Percentiles rank a stretch among this genome's conserved stretches.
Evolutionary conservation across 2,888 invertebrate genomes (phyloP).

Genomic region (Lasioglossum malachurum): DNA sequence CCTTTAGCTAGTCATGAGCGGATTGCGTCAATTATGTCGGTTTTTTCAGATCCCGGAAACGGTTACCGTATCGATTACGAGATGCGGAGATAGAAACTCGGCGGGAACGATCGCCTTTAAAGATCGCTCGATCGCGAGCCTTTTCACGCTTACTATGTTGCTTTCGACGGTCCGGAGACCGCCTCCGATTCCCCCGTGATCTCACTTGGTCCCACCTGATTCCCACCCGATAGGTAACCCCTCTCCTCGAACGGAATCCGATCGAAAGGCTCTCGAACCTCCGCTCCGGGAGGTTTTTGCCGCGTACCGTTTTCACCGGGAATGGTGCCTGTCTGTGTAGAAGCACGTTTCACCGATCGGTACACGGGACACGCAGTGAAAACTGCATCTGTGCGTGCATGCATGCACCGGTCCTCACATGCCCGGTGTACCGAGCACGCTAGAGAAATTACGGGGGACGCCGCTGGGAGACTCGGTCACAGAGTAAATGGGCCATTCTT

Average conservation of each 20-base stretch:
- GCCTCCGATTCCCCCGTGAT: background rate
- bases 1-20: background rate
- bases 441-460: constrained; percentile 37
- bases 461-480: constrained; percentile 43
- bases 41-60: constrained; percentile 27
- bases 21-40: constrained; percentile 24
- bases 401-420: background rate
- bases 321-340: constrained; percentile 7
- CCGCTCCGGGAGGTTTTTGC: constrained; percentile 36
- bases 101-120: constrained; percentile 27
- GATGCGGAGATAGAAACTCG: constrained; percentile 18
- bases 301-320: constrained; percentile 43
- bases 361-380: constrained; percentile 27
- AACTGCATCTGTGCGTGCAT: constrained; percentile 33
- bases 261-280: background rate
- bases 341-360: constrained; percentile 38
- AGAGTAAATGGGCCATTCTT: constrained; percentile 47
- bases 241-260: background rate
- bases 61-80: constrained; percentile 49
- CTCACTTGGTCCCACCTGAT: background rate
- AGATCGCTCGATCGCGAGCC: constrained; percentile 2
- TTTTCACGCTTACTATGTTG: constrained; percentile 24
- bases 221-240: background rate
- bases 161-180: constrained; percentile 16
- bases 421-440: constrained; percentile 3